Base-by-base conservation (phyloP, 2,888 invertebrate genomes). In the Nomada fucata region DNA sequence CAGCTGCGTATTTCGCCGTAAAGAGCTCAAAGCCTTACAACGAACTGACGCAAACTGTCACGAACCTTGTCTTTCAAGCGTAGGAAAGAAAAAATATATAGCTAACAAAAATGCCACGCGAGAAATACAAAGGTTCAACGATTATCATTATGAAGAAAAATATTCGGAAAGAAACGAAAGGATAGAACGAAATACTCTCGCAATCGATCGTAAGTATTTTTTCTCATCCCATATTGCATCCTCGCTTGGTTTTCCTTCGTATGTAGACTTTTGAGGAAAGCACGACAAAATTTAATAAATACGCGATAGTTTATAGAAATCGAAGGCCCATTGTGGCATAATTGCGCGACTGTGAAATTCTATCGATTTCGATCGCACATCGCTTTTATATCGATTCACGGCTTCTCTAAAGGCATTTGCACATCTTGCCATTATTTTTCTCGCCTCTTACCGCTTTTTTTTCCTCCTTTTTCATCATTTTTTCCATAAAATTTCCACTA, bases 281-380 rank as follows among this genome's bases (percentile, higher is more conserved):
- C 63, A 63, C 61, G 20, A 55, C 15, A 53, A 72, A 57, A 57
- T n/a, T 47, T 15, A 29, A 50, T 5, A 29, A 47, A 59, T 26
- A 20, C 29, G 7, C 9, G 20, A 77, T 74, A 83, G 53, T 78
- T 64, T 85, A 87, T 60, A 67, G 76, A 84, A 85, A 70, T 82
- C 64, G 77, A 82, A 79, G 86, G 89, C 88, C 85, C 82, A 83
- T 80, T 79, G 80, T 89, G 85, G 83, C 84, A 76, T 83, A 70
- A 75, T 80, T 61, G 80, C 72, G 61, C 57, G 71, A 77, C 53
- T 75, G 55, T 55, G 72, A 69, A 76, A 78, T 75, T 65, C 76
- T 74, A 70, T 76, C 75, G 55, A 67, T 82, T 50, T 60, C 65
- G 65, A 47, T 59, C 83, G 71, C 44, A 20, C 52, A 67, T 61